Percentiles rank a stretch among this genome's conserved stretches.
Evolutionary conservation across 2,888 invertebrate species (phyloP).

Genomic region (Entomobrya multifasciata): DNA sequence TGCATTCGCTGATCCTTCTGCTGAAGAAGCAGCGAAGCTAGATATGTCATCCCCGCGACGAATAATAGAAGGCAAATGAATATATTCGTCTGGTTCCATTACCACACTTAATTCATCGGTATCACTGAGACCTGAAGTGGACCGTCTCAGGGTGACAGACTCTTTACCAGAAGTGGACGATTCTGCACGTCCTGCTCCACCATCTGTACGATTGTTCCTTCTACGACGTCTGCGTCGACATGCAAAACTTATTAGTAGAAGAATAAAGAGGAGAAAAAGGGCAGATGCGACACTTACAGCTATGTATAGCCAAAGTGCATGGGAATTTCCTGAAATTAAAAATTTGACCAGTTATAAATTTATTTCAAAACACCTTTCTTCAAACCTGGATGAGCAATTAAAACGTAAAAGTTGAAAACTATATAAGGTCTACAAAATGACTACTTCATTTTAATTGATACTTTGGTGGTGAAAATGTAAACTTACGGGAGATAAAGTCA

Average conservation of each 20-base stretch:
- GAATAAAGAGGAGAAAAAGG: slow-evolving; percentile 70
- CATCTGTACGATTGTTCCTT: slow-evolving; percentile 59
- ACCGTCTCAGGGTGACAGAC: slow-evolving; percentile 66
- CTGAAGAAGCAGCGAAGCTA: slow-evolving; percentile 44
- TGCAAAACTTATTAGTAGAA: slow-evolving; percentile 70
- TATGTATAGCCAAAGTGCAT: slow-evolving; percentile 74
- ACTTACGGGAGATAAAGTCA: slow-evolving; percentile 75
- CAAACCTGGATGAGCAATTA: too few species aligned
- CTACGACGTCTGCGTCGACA: slow-evolving; percentile 63
- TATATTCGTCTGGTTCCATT: slow-evolving; percentile 75
- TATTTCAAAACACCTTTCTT: background rate
- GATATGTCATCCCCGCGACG: slow-evolving; percentile 69
- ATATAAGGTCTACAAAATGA: too few species aligned
- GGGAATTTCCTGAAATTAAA: slow-evolving; percentile 71
- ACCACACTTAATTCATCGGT: slow-evolving; percentile 75
- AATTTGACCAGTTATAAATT: background rate
- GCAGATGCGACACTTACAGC: slow-evolving; percentile 74
- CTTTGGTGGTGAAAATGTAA: background rate
- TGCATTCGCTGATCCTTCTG: slow-evolving; percentile 33
- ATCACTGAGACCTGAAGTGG: slow-evolving; percentile 76
- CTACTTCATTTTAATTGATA: background rate
- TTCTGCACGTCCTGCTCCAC: slow-evolving; percentile 28
- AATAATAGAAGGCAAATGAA: slow-evolving; percentile 75
- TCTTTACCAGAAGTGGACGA: slow-evolving; percentile 53
- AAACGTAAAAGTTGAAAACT: background rate